Base-by-base conservation (phyloP, 2,797 vertebrate species). In the Rhodeus uyekii region DNA sequence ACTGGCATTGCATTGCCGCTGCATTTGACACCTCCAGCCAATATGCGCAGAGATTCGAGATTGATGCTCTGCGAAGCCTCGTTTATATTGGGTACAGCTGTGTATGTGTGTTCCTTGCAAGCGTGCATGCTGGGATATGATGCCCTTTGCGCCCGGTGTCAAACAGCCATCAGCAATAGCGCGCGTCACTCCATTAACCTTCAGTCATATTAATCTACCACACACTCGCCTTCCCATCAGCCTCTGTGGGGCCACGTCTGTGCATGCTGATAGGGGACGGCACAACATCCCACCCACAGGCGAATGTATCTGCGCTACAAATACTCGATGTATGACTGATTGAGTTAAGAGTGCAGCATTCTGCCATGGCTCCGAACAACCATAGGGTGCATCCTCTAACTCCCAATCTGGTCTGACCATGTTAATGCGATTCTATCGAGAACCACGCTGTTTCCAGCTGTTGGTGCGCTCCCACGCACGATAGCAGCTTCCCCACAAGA, bases 1-100 rank as follows among this genome's bases (percentile, higher is more conserved):
- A 87, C 85, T 92, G 84, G 72, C 85, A 85, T 88, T 84, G 81
- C 89, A 87, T 90, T 88, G 87, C 82, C 67, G 63, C 55, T 63
- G 84, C 39, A 61, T 87, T 84, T 88, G 90, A 92, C 89, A 90
- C 89, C 85, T 86, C 87, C 87, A 87, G 83, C 86, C 85, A 85
- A 83, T 83, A 85, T 88, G 89, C 85, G 76, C 89, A 89, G 87
- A 89, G 87, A 83, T 83, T 81, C 86, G 82, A 92, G 89, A 92
- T 91, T 87, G 88, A 80, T 86, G 85, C 87, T 8, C 22, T 22
- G 24, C n/a, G 13, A 19, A 29, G 46, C 36, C 53, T 29, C 46
- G 48, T 77, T 75, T 86, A 63, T 75, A 38, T 64, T 48, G 39
- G 7, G 13, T 58, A 22, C 48, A 27, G 68, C 58, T 85, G 60